Evolutionary conservation across 2,888 invertebrate species (phyloP), one percentile per base, ranked within the genome.

Genomic region (Coenonympha arcania): DNA sequence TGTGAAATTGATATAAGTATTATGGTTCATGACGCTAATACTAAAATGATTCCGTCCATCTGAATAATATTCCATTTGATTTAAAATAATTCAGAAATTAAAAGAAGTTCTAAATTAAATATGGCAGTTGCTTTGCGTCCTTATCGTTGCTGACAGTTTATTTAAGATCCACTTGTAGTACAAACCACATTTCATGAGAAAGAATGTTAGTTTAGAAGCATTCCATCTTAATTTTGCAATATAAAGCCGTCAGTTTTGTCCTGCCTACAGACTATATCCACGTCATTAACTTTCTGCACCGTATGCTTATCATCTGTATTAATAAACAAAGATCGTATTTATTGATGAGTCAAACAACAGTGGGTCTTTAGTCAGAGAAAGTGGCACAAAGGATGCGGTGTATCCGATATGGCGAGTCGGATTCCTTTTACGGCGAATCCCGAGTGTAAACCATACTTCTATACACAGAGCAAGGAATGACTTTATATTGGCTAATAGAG

Each of bases 361-460:
- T 46, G 48, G 28, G n/a, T 49, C 52, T 57, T 57, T 53, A 41
- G 50, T 33, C 24, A 41, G 52, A 24, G 50, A 54, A 56, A 52
- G 52, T 54, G 39, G 45, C 45, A 45, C 36, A 36, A 47, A 47
- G 48, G 47, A 46, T 56, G 44, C 43, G 31, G 41, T 41, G 20
- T 36, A 20, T 39, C 40, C 28, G 34, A 39, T 50, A 40, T 19
- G 44, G 40, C n/a, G 18, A 28, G 34, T 39, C 15, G 19, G 9
- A 39, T 41, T 34, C 33, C 33, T 50, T 40, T 26, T 19, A 40
- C 19, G 48, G 41, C 13, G 11, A 13, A 13, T 42, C 42, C 42
- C 31, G 19, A 31, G 42, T 13, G 31, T 42, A 31, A n/a, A 16
- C 16, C 13, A 28, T 16, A 28, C 28, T 41, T 28, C 11, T n/a